Base-by-base conservation (phyloP, 23 tunicate species). In the Halocynthia roretzi region DNA sequence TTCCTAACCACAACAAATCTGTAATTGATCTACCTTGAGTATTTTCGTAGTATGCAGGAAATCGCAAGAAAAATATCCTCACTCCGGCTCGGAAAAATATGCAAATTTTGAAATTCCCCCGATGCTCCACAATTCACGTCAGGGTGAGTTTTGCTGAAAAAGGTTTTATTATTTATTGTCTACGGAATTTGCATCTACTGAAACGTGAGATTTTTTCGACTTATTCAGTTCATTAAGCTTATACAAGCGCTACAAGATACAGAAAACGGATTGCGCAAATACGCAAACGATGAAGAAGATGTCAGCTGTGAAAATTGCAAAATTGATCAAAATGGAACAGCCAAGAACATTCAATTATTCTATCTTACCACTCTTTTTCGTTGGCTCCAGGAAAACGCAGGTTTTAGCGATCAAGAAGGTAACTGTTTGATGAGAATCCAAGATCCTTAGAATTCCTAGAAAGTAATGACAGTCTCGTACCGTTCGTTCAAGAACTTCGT, bases 401-500 rank as follows among this genome's bases (percentile, higher is more conserved):
- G 31, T 2, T 67, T 67, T 4, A 19, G 71, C 40, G 71, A 67
- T 0, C 21, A 2, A 12, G 31, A 67, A 20, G 71, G 71, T 67
- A 2, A 40, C 12, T 19, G 11, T 12, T 40, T 20, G 2, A 10
- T 19, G 14, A n/a, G 23, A 40, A 15, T 58, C n/a, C n/a, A 1
- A 4, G 4, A 58, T 15, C 17, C 4, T n/a, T n/a, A 15, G 18
- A 18, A n/a, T 17, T 60, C n/a, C 17, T 17, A 15, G 64, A 15
- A n/a, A 31, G 44, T 31, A 31, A 31, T 31, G 44, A 31, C n/a
- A 31, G 4, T 31, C 44, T 31, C 4, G 44, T 31, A 0, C 4
- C 44, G 44, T 31, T 31, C 4, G 44, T 31, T 67, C 40, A 20
- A 87, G 93, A 87, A 58, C 81, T 85, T 10, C 52, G 86, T 66